Percentiles rank a stretch among this genome's conserved stretches.
Conservation (phyloP, 2,797 vertebrate genomes). For the Crossoptilon crossoptilon region DNA sequence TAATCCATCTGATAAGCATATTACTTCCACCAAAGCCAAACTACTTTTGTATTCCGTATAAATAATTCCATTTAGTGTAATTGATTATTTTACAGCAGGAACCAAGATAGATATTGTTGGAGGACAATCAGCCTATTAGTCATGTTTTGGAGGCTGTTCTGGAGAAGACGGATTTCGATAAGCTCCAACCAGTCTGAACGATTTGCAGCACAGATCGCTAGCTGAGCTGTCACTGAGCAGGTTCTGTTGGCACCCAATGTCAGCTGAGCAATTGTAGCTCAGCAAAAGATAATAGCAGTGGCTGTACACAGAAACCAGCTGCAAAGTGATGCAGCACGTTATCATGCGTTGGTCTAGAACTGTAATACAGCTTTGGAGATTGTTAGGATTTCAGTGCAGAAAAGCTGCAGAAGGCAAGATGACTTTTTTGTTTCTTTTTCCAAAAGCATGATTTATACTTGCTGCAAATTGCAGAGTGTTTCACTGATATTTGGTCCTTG, state of each 20-base stretch:
- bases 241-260: not conserved
- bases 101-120: constrained; percentile 44
- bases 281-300: not conserved
- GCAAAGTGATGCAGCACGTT: not conserved
- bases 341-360: not conserved
- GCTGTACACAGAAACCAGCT: not conserved
- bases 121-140: constrained; percentile 53
- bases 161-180: constrained; percentile 3
- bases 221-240: not conserved
- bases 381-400: not conserved
- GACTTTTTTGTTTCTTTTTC: not conserved
- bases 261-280: not conserved
- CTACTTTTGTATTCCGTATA: constrained; percentile 29
- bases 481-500: not conserved
- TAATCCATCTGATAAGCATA: constrained; percentile 69
- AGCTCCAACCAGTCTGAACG: constrained; percentile 5
- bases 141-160: constrained; percentile 40
- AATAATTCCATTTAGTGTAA: constrained; percentile 66
- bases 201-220: not conserved
- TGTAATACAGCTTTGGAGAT: not conserved
- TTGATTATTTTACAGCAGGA: constrained; percentile 61
- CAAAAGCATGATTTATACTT: not conserved
- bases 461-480: not conserved
- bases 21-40: constrained; percentile 53
- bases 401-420: not conserved